phyloP scores from a whole-genome alignment of 2,113 vertebrate species.

The Proteles cristata region DNA sequence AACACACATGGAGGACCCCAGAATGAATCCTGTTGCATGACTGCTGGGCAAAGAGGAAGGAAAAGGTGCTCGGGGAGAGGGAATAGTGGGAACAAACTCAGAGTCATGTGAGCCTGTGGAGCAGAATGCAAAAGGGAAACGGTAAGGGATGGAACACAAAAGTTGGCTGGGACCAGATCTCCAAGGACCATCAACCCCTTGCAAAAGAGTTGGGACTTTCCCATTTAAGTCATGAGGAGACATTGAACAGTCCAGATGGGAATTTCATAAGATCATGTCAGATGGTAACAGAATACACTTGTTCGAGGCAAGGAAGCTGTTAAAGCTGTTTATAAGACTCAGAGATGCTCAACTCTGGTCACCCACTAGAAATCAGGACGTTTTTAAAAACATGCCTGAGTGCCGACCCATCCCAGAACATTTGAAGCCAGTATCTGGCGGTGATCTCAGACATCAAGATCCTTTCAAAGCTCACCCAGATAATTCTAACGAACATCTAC shows the following conservation, averaged over 20 bases:
- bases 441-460: neutral
- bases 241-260: neutral
- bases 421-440: slow-evolving; percentile 33
- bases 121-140: neutral
- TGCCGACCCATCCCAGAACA: neutral
- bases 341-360: neutral
- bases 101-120: neutral
- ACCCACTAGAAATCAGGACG: neutral
- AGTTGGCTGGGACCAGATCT: neutral
- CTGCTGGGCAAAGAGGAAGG: neutral
- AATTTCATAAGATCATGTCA: neutral
- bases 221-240: neutral
- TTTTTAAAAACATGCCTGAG: neutral
- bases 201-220: neutral
- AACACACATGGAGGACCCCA: neutral
- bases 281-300: neutral
- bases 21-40: neutral
- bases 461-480: neutral
- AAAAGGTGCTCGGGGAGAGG: neutral
- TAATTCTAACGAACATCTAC: neutral
- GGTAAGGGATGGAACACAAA: neutral
- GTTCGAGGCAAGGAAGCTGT: neutral
- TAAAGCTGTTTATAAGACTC: neutral
- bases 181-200: neutral
- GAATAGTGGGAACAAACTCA: neutral